Evolutionary conservation across 2,888 invertebrate species (phyloP).

Genomic region (Calameuta filiformis): DNA sequence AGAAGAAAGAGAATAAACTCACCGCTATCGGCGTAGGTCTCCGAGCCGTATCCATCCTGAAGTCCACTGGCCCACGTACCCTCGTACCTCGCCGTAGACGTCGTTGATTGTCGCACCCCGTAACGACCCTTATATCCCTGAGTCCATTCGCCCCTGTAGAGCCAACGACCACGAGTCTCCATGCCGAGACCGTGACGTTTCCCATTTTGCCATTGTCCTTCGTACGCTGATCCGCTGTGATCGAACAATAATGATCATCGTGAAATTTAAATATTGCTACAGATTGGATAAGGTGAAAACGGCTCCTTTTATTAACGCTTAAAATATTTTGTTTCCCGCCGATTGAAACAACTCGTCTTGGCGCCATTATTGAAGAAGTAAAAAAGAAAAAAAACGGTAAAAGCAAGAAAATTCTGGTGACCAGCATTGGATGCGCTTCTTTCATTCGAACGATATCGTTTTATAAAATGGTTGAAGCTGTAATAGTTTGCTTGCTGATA

Average conservation of each 20-base stretch:
- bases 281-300: slow-evolving; percentile 3
- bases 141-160: slow-evolving; percentile 98
- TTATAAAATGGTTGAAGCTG: not conserved
- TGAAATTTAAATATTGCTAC: not conserved
- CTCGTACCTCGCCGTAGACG: slow-evolving; percentile 96
- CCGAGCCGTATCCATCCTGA: slow-evolving; percentile 99
- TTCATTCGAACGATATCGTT: not conserved
- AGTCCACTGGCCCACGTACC: slow-evolving; percentile 99
- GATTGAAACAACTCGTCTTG: not conserved
- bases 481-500: not conserved
- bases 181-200: slow-evolving; percentile 98
- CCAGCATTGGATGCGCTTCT: not conserved
- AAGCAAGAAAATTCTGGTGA: not conserved
- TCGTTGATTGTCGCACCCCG: slow-evolving; percentile 95
- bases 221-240: slow-evolving; percentile 92
- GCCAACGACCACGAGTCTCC: slow-evolving; percentile 96
- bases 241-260: slow-evolving; percentile 27
- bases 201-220: slow-evolving; percentile 99
- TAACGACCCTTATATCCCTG: slow-evolving; percentile 99
- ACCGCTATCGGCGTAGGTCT: slow-evolving; percentile 99
- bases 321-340: not conserved
- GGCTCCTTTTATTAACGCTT: not conserved
- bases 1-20: slow-evolving; percentile 62
- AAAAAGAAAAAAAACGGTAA: too few relatives aligned
- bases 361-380: not conserved